Base-by-base conservation (phyloP, 2,888 invertebrate genomes). In the Stenchaetothrips biformis region DNA sequence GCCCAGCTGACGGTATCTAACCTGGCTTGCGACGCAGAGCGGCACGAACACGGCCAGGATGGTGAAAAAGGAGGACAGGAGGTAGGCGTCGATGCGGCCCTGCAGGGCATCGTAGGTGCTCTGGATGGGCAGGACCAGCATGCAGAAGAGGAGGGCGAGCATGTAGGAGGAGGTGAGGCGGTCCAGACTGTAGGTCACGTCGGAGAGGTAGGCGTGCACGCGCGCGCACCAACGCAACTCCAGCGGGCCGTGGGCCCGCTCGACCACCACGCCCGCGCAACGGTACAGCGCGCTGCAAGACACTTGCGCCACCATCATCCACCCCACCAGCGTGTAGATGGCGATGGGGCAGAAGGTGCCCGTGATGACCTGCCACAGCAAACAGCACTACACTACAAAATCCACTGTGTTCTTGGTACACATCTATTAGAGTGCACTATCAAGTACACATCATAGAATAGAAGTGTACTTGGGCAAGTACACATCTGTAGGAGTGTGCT, bases 41-140 rank as follows among this genome's bases (percentile, higher is more conserved):
- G 67, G 67, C 25, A 74, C 67, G 67, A 74, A 74, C 21, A 74
- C 67, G 25, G 25, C 67, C 67, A 74, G 67, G 67, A 74, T 74
- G 67, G 25, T 74, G 67, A 25, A 25, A 25, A 74, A 74, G 9
- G 67, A 74, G 67, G 67, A 74, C 25, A 74, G n/a, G 25, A 74
- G 67, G 67, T 25, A 74, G 67, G 21, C 25, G 67, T 74, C 67
- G 67, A 74, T 11, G 9, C 25, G 67, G 67, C 67, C 67, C 21
- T 21, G 25, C 9, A 74, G 21, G 67, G 25, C 67, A 25, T 74
- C 67, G 67, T 74, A 74, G 1, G 67, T 74, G 67, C 67, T 25
- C 67, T 74, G 67, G 67, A 74, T 74, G 21, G 67, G 67, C 25
- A 74, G 67, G 21, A 74, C 21, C 9, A 74, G 67, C 25, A 74